Base-by-base conservation (phyloP, 2,113 vertebrate species). In the Myxocyprinus asiaticus region DNA sequence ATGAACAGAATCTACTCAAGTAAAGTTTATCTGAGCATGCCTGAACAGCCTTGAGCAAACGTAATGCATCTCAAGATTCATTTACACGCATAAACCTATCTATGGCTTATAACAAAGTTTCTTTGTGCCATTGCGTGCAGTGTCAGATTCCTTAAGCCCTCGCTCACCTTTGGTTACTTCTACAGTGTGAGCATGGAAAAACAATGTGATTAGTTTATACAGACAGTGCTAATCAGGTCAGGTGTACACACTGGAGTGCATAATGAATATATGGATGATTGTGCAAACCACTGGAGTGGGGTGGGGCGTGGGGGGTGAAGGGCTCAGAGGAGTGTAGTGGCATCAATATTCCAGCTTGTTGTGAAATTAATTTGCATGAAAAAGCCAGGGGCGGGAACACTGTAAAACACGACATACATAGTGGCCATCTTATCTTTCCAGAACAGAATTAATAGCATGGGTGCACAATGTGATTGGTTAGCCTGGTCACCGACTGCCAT, bases 121-220 rank as follows among this genome's bases (percentile, higher is more conserved):
- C 44, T 33, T 61, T 74, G 56, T 76, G 9, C 14, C 43, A 75
- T 63, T 76, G 72, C 48, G 22, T 81, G 81, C 33, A 77, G 66
- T 63, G 64, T 70, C 77, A n/a, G 56, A 59, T n/a, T 63, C 67
- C 58, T 55, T 48, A 42, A 69, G 67, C 65, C 33, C 71, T 74
- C 1, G 82, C 92, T 93, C 91, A 93, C 92, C 92, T 93, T 87
- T 86, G 44, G 65, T 90, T 90, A 84, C 86, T 84, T 91, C 91
- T 93, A 91, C 67, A 83, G 81, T 72, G 88, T 82, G 81, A 84
- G 91, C 92, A 85, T 93, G 92, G 86, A 92, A 93, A 85, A 83
- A 67, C 33, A 91, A 91, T 47, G 7, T 66, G 78, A 88, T 85
- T 81, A 86, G 87, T 88, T 91, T 88, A 91, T 84, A 61, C 74